phyloP scores from a whole-genome alignment of 2,888 invertebrate genomes.

The Cistogaster globosa region DNA sequence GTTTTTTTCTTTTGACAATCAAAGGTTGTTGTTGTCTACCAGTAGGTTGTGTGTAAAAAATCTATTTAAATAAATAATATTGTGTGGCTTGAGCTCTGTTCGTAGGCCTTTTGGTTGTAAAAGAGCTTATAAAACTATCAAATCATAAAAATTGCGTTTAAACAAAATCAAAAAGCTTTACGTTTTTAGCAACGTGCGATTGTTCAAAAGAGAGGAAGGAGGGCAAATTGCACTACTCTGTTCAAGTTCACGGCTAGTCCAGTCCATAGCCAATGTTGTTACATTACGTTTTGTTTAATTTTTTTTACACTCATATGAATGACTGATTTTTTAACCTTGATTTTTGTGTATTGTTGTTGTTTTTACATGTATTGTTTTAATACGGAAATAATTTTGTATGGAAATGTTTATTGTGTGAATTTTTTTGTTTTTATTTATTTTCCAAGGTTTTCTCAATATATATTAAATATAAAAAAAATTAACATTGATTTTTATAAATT shows the following conservation, averaged over 20 bases:
- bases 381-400: constrained; percentile 59
- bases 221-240: neutral
- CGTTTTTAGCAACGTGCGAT: constrained; percentile 11
- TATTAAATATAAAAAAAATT: constrained; percentile 12
- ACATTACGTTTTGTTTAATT: constrained; percentile 1
- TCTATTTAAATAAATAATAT: constrained; percentile 29
- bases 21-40: neutral
- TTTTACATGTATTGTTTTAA: neutral
- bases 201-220: neutral
- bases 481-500: constrained; percentile 7
- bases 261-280: constrained; percentile 12
- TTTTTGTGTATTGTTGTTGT: neutral
- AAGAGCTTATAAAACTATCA: neutral
- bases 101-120: constrained; percentile 32
- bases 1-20: constrained; percentile 10
- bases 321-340: constrained; percentile 62
- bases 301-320: constrained; percentile 11
- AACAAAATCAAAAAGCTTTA: neutral
- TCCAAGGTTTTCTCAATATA: constrained; percentile 58
- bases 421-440: constrained; percentile 11
- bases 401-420: constrained; percentile 24
- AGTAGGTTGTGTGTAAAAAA: constrained; percentile 15
- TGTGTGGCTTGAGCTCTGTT: constrained; percentile 8
- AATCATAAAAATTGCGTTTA: constrained; percentile 44
- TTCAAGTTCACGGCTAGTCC: constrained; percentile 7